Conservation (phyloP, 2,888 invertebrate species). For the Cryptocephalus primarius region DNA sequence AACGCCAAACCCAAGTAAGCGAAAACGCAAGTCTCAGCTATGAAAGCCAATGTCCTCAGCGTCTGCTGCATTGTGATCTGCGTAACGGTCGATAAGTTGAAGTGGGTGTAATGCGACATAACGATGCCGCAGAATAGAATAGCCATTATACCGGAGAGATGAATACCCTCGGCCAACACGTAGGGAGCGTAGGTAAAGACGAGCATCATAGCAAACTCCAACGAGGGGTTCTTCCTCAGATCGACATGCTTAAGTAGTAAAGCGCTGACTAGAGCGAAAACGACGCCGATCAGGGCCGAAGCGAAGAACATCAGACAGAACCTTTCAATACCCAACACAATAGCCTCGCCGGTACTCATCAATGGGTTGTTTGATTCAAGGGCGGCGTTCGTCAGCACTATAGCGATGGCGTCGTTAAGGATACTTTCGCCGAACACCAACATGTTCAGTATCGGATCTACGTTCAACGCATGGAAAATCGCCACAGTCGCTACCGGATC, state of each 20-base stretch:
- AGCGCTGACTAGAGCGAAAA: constrained; percentile 89
- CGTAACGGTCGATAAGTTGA: constrained; percentile 93
- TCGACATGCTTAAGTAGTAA: constrained; percentile 90
- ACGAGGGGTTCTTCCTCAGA: constrained; percentile 90
- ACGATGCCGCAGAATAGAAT: constrained; percentile 98
- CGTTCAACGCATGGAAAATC: constrained; percentile 94
- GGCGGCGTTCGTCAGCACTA: constrained; percentile 89
- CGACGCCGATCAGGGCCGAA: constrained; percentile 91
- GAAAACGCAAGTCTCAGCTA: constrained; percentile 97
- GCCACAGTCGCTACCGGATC: constrained; percentile 99
- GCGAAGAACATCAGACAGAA: constrained; percentile 98
- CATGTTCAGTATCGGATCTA: constrained; percentile 97
- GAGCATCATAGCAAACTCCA: constrained; percentile 97
- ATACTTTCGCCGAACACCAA: constrained; percentile 95
- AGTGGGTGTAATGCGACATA: constrained; percentile 99
- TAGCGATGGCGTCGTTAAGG: constrained; percentile 96
- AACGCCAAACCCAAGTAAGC: constrained; percentile 93
- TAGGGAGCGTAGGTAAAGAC: constrained; percentile 98
- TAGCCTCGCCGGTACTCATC: constrained; percentile 68
- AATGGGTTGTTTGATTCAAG: constrained; percentile 58
- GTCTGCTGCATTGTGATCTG: constrained; percentile 99
- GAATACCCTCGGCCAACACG: constrained; percentile 85
- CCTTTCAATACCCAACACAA: constrained; percentile 75
- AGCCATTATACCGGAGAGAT: constrained; percentile 87
- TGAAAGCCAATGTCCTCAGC: constrained; percentile 92